phyloP scores from a whole-genome alignment of 2,797 vertebrate species.

The Chlorospingus flavigularis region DNA sequence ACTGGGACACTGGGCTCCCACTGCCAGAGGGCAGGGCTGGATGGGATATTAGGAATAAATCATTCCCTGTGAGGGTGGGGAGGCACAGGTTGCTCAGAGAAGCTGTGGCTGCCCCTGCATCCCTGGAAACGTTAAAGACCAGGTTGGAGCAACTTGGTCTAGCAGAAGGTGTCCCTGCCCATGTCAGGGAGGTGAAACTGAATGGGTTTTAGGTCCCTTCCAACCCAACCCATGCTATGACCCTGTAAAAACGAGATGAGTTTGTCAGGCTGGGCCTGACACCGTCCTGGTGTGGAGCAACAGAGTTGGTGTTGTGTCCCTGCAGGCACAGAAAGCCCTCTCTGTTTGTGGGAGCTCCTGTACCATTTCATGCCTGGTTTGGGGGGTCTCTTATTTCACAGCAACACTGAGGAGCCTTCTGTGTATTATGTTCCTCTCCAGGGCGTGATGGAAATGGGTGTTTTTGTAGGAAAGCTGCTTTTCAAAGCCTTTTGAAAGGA shows the following conservation, averaged over 20 bases:
- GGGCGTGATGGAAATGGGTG: background rate
- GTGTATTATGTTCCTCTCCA: constrained; percentile 9
- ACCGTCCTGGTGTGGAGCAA: background rate
- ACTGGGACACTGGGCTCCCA: background rate
- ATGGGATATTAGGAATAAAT: background rate
- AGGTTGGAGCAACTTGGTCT: fast-evolving
- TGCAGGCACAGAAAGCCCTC: background rate
- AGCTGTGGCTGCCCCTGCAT: background rate
- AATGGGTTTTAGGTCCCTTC: background rate
- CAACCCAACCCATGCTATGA: background rate
- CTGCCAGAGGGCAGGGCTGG: fast-evolving
- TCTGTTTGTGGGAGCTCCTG: constrained; percentile 33
- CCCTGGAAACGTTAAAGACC: fast-evolving
- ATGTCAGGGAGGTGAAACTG: fast-evolving
- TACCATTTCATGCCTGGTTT: constrained; percentile 33
- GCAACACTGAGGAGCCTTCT: constrained; percentile 39
- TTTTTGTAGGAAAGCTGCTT: constrained; percentile 25
- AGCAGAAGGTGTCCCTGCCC: background rate
- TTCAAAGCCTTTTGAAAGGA: constrained; percentile 46
- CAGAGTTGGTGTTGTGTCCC: constrained; percentile 9
- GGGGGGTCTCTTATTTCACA: constrained; percentile 19
- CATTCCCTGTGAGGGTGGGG: fast-evolving
- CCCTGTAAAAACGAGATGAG: background rate
- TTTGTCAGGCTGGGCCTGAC: background rate
- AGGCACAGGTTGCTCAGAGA: background rate